phyloP scores from a whole-genome alignment of 2,113 vertebrate species.

The Trogon surrucura region DNA sequence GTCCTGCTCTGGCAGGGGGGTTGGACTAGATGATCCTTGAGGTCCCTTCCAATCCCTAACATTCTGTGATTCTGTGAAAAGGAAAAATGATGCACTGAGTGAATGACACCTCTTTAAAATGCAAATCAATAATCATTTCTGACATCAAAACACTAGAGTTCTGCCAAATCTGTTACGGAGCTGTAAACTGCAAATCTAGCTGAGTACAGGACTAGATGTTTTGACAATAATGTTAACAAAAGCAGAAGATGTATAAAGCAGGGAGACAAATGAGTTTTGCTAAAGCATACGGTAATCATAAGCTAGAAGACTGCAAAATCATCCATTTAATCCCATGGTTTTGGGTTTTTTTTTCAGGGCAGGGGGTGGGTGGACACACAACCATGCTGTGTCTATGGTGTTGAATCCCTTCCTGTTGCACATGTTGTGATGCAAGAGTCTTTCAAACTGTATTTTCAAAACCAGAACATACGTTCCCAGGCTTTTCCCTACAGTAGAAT shows the following conservation, averaged over 20 bases:
- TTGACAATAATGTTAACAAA: slow-evolving; percentile 17
- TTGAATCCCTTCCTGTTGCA: neutral
- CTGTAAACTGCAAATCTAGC: neutral
- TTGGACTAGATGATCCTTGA: too few species aligned
- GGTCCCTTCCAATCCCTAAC: too few species aligned
- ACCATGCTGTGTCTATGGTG: neutral
- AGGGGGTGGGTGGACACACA: neutral
- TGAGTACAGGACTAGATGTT: neutral
- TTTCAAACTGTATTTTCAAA: neutral
- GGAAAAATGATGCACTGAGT: neutral
- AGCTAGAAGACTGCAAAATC: neutral
- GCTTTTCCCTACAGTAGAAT: neutral
- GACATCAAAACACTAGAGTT: neutral
- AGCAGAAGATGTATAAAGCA: neutral
- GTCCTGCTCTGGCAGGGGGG: too few species aligned
- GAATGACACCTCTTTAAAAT: slow-evolving; percentile 31
- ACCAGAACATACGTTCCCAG: neutral
- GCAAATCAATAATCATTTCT: slow-evolving; percentile 10
- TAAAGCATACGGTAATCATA: neutral
- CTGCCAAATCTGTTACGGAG: neutral
- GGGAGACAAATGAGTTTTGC: neutral
- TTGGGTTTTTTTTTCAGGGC: neutral
- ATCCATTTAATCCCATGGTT: neutral
- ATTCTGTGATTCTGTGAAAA: neutral
- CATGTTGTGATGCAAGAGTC: neutral